Evolutionary conservation across 2,888 invertebrate genomes (phyloP).

Genomic region (Polietes domitor): DNA sequence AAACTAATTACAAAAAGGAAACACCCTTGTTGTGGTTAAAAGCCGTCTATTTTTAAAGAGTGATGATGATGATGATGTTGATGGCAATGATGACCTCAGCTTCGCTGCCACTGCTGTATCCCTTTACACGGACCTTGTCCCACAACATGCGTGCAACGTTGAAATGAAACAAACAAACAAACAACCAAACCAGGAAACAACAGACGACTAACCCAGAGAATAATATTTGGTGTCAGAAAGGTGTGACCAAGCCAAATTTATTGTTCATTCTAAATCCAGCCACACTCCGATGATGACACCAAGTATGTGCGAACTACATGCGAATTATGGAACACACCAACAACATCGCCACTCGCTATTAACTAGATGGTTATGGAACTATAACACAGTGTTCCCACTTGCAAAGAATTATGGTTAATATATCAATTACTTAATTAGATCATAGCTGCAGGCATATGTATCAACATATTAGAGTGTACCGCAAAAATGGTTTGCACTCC

Average conservation of each 20-base stretch:
- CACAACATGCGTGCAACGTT: neutral
- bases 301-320: slow-evolving; percentile 1
- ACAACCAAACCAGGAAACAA: neutral
- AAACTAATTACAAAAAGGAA: slow-evolving; percentile 53
- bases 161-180: too few relatives aligned
- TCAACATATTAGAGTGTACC: too few relatives aligned
- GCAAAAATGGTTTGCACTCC: too few relatives aligned
- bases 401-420: too few relatives aligned
- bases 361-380: neutral
- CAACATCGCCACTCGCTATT: neutral
- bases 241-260: slow-evolving; percentile 4
- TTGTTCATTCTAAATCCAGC: neutral
- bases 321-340: neutral
- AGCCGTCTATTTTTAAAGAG: neutral
- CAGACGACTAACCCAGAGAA: neutral
- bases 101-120: neutral
- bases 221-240: neutral
- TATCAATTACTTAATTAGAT: too few relatives aligned
- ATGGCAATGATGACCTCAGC: slow-evolving; percentile 9
- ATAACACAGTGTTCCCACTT: too few relatives aligned
- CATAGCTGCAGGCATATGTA: too few relatives aligned
- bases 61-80: neutral
- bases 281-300: neutral
- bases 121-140: neutral
- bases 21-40: slow-evolving; percentile 37